Percentiles rank a stretch among this genome's conserved stretches.
Evolutionary conservation across 1,140 invertebrate species (phyloP).

Genomic region (Notospermus geniculatus): DNA sequence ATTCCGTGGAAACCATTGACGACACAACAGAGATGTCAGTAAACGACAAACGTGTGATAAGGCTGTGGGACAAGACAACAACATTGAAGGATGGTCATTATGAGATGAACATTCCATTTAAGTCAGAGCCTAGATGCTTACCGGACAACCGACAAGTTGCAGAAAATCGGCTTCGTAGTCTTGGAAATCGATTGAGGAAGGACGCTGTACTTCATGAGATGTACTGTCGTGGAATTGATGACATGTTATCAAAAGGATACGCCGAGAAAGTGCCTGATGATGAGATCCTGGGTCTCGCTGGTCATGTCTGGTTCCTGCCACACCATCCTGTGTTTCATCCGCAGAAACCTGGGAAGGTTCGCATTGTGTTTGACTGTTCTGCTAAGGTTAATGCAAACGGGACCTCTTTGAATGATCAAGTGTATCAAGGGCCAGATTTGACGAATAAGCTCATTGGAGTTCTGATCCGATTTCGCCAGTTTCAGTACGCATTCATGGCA

Average conservation of each 20-base stretch:
- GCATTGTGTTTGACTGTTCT: too few relatives aligned
- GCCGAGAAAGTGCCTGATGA: not conserved
- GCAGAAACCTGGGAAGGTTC: not conserved
- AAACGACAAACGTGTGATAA: not conserved
- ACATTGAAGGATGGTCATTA: constrained; percentile 4
- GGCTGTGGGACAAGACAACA: not conserved
- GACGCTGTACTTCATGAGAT: not conserved
- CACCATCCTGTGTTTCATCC: constrained; percentile 7
- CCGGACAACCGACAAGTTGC: not conserved
- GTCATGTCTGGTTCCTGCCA: constrained; percentile 1
- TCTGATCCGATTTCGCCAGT: too few relatives aligned
- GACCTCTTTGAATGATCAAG: too few relatives aligned
- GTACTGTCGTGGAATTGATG: not conserved
- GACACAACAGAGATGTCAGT: not conserved
- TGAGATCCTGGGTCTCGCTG: not conserved
- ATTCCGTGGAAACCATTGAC: not conserved
- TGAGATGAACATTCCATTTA: constrained; percentile 6
- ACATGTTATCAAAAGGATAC: not conserved
- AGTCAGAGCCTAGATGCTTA: not conserved
- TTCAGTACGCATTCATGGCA: too few relatives aligned
- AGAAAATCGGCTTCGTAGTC: not conserved
- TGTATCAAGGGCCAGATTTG: too few relatives aligned
- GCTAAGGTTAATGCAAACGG: too few relatives aligned
- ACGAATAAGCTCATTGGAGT: too few relatives aligned
- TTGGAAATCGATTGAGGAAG: not conserved